A percentile compares a stretch with the other conserved stretches of the same genome.
phyloP scores from a whole-genome alignment of 1,140 invertebrate species.

The Zaprionus gabonicus region DNA sequence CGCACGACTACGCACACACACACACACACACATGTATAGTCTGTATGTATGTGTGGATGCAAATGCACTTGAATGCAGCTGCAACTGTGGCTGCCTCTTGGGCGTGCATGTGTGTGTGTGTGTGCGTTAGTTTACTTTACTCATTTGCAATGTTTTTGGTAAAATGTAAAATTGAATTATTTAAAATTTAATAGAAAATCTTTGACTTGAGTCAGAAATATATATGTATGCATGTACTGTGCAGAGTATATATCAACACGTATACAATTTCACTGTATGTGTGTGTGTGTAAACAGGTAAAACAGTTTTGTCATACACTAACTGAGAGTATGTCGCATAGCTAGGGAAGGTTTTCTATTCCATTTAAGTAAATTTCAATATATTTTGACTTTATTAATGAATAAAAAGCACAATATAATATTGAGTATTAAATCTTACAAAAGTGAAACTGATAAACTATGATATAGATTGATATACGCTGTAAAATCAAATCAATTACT shows the following conservation, averaged over 20 bases:
- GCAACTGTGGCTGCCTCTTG: constrained; percentile 34
- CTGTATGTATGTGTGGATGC: not conserved
- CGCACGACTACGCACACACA: constrained; percentile 42
- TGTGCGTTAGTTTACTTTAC: constrained; percentile 70
- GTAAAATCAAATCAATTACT: too few relatives aligned
- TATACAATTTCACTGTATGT: constrained; percentile 2
- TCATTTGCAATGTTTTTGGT: constrained; percentile 80
- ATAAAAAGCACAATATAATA: too few relatives aligned
- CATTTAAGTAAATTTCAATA: too few relatives aligned
- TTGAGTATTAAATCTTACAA: too few relatives aligned
- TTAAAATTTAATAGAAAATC: constrained; percentile 83
- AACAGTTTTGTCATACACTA: constrained; percentile 18
- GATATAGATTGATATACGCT: too few relatives aligned
- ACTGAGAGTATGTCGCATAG: not conserved
- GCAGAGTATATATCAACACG: constrained; percentile 16
- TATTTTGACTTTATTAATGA: not conserved
- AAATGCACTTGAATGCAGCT: constrained; percentile 33
- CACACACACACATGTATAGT: not conserved
- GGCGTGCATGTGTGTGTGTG: constrained; percentile 25
- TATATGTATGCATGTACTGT: constrained; percentile 31
- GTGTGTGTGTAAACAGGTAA: constrained; percentile 21
- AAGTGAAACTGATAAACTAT: too few relatives aligned
- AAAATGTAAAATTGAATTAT: constrained; percentile 83
- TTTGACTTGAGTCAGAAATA: constrained; percentile 74
- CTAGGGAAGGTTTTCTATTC: not conserved